Conservation (phyloP, 2,797 vertebrate genomes). For the Garrulus glandarius region DNA sequence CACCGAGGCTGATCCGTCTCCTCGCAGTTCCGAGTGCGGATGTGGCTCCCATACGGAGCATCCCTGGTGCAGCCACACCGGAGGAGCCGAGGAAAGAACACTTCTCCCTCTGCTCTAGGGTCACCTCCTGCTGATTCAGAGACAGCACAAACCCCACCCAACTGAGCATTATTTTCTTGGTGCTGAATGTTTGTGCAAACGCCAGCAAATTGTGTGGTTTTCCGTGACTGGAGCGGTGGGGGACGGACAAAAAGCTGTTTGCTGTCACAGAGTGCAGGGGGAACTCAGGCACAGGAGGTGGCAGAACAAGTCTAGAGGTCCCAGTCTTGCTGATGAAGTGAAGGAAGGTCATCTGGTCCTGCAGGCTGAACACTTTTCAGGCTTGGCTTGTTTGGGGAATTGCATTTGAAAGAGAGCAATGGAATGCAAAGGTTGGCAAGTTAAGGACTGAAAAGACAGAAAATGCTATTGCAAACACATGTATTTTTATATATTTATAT, state of each 20-base stretch:
- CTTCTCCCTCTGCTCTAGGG: neutral
- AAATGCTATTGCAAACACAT: neutral
- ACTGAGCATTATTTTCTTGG: neutral
- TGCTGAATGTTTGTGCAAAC: neutral
- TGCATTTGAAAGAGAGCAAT: neutral
- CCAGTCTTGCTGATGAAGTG: neutral
- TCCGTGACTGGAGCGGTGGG: fast-evolving
- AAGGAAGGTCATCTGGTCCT: neutral
- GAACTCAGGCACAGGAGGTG: neutral
- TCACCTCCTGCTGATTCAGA: neutral
- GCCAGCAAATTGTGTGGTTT: neutral
- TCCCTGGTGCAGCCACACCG: neutral
- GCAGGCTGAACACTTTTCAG: neutral
- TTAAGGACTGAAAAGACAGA: neutral
- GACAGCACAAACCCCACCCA: neutral
- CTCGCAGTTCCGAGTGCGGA: fast-evolving
- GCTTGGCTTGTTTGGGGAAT: neutral
- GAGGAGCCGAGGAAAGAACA: neutral
- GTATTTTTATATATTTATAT: neutral
- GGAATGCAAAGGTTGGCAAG: neutral
- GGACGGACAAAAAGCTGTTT: neutral
- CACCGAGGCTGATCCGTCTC: neutral
- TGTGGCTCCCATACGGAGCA: neutral
- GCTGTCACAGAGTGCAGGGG: fast-evolving
- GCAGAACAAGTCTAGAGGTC: neutral